Evolutionary conservation across 2,797 vertebrate genomes (phyloP), one percentile per base, ranked within the genome.

Genomic region (Anguilla megastoma): DNA sequence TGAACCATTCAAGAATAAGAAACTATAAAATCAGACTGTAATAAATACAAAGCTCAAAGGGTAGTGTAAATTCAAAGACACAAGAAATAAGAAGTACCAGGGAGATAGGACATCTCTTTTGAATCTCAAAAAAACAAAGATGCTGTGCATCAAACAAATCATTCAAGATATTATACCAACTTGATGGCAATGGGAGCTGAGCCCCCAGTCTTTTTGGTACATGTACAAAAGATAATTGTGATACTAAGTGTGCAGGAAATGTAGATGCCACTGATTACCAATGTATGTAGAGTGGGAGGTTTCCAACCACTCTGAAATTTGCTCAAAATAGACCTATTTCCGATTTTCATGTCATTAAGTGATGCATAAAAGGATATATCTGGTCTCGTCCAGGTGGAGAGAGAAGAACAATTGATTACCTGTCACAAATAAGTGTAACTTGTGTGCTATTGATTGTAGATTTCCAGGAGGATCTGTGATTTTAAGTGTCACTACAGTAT

Each of bases 341-440:
- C 27, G 63, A 27, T 69, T 69, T n/a, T 5, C 63, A 69, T 27
- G n/a, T 69, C 63, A 69, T 69, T 69, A 69, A 69, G 63, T 69
- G 14, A 69, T 8, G 63, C 24, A 27, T 27, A 27, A 27, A 69
- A 69, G 63, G 63, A 69, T 69, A 69, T 69, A 9, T 27, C 63
- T 27, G 24, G 63, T 10, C 63, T 69, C 24, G 14, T 27, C 24
- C 63, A 69, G 63, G 63, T 27, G 63, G 5, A 69, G 63, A 69
- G 63, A n/a, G n/a, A 5, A 69, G 63, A 69, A 27, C 63, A 69
- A 69, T 69, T 69, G 63, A 69, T 27, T 27, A 69, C 10, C 63
- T 27, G 63, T 69, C 63, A 27, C 63, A 69, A 69, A 69, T 69
- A 69, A 69, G n/a, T 69, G n/a, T 69, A 69, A 69, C n/a, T 69